Evolutionary conservation across 2,113 vertebrate species (phyloP), one percentile per base, ranked within the genome.

Genomic region (Mustela nigripes): DNA sequence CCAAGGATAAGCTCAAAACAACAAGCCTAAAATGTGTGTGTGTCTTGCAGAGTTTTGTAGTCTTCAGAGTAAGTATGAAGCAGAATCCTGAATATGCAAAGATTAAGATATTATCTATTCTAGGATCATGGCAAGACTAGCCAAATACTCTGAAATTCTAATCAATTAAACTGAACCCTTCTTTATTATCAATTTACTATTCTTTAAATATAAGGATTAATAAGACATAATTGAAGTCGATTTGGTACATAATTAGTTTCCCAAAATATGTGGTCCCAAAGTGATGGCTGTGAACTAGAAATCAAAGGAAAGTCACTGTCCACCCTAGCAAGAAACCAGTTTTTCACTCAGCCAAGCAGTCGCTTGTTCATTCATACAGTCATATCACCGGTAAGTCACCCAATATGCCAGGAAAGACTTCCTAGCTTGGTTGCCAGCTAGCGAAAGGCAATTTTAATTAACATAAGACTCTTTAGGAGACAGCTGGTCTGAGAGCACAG

Each of bases 131-230:
- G 45, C 31, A 91, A 39, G 50, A 90, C 56, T 76, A 60, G 18
- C 60, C 60, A 87, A 2, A 36, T 81, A 53, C 58, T 53, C 79
- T 69, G 48, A 97, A 90, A 96, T 36, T 94, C 36, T n/a, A 85
- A n/a, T 71, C 48, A 45, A n/a, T 81, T 91, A 82, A 56, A 56
- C 5, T 28, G 9, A 96, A 36, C 11, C 12, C 58, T 67, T 4
- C n/a, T 76, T 79, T 94, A 76, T 0, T 60, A 8, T 39, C 92
- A 95, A 69, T 9, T 78, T 87, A 50, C 26, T 76, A 45, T 45
- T 73, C 24, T 7, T 92, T 78, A 60, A 39, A 95, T 39, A 45
- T 1, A 87, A 88, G 28, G 16, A 67, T 53, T 89, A 78, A 62
- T n/a, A 94, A 97, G 48, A 83, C 42, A 92, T 69, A 58, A 5